Evolutionary conservation across 2,888 invertebrate genomes (phyloP).

Genomic region (Lycia hirtaria): DNA sequence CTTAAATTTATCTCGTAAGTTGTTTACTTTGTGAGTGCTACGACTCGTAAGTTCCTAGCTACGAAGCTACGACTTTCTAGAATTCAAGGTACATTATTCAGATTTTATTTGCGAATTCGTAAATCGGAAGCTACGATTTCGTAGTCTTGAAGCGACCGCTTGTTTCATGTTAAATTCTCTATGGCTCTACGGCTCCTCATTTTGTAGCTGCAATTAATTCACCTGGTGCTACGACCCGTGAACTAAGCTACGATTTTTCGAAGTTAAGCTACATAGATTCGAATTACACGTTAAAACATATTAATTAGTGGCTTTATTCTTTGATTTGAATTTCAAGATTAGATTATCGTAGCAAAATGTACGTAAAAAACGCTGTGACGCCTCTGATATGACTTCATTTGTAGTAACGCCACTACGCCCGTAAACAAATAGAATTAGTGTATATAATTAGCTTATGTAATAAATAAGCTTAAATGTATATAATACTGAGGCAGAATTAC

Average conservation of each 20-base stretch:
- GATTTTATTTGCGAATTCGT: neutral
- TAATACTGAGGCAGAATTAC: constrained; percentile 86
- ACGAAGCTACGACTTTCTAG: neutral
- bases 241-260: neutral
- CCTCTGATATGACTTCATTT: constrained; percentile 82
- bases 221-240: neutral
- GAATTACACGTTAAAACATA: no score
- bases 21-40: neutral
- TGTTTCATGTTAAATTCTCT: neutral
- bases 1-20: neutral
- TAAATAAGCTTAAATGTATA: constrained; percentile 85
- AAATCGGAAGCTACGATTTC: neutral
- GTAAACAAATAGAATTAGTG: constrained; percentile 81
- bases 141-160: neutral
- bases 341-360: constrained; percentile 53
- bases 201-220: neutral
- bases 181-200: neutral
- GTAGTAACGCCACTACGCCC: constrained; percentile 80
- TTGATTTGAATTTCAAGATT: no score
- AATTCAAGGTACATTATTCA: neutral
- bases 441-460: constrained; percentile 85
- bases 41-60: neutral
- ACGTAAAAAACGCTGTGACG: constrained; percentile 65
- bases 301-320: no score
- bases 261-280: neutral